These are phyloP conservation scores for Philereme transversata DNA, from an alignment of 2,888 invertebrate genomes.

Conservation along the genomic window DNA sequence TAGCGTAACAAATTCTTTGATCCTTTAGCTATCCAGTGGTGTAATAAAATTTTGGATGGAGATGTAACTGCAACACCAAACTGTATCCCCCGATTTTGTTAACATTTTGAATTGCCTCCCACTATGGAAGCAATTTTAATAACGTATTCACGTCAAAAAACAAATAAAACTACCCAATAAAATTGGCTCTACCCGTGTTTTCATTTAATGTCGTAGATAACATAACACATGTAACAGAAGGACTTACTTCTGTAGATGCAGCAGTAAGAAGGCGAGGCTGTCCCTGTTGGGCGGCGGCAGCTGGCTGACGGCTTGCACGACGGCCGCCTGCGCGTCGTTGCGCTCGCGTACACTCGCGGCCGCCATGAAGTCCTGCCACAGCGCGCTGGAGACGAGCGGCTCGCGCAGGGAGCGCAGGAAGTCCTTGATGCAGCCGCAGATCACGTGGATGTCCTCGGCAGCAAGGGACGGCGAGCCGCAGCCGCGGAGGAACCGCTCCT, in stretches of 20 bases:
- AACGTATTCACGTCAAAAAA: no score
- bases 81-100: no score
- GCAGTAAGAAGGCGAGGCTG: constrained; percentile 95
- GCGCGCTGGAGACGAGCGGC: constrained; percentile 91
- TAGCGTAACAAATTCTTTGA: no score
- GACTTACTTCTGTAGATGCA: constrained; percentile 92
- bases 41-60: no score
- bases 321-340: constrained; percentile 85
- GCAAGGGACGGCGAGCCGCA: constrained; percentile 92
- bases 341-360: constrained; percentile 85
- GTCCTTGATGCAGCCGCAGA: constrained; percentile 97
- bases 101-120: no score
- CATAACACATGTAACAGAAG: not conserved
- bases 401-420: constrained; percentile 95
- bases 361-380: constrained; percentile 92
- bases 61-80: no score
- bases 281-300: constrained; percentile 97
- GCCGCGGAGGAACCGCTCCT: constrained; percentile 93
- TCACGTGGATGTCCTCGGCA: constrained; percentile 91
- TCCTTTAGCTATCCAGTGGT: no score
- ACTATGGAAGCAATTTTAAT: no score
- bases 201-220: no score
- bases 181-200: no score
- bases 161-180: no score
- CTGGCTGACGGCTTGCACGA: constrained; percentile 91